These are phyloP conservation scores for Linurgus olivaceus DNA, from an alignment of 2,797 vertebrate genomes.

Conservation along the genomic window DNA sequence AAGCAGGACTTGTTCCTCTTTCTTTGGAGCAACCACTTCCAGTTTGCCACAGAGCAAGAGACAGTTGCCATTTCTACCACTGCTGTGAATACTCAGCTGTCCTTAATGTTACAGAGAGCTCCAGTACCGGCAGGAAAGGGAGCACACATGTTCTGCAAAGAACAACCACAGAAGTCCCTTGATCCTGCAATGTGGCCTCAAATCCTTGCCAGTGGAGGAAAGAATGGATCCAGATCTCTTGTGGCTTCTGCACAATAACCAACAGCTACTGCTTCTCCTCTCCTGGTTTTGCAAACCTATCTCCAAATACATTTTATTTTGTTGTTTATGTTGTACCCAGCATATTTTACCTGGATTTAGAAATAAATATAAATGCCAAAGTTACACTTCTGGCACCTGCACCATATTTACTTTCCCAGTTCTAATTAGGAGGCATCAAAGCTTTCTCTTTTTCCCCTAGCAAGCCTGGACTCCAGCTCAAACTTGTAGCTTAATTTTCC, in stretches of 20 bases:
- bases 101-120: not conserved
- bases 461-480: not conserved
- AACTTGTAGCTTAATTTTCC: conserved; percentile 10
- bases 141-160: not conserved
- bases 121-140: not conserved
- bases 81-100: not conserved
- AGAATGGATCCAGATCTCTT: not conserved
- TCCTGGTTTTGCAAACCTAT: not conserved
- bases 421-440: conserved; percentile 15
- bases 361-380: not conserved
- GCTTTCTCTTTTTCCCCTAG: not conserved
- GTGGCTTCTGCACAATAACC: not conserved
- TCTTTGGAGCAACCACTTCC: not conserved
- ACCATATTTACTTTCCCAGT: not conserved
- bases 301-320: not conserved
- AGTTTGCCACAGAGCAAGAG: not conserved
- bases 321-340: not conserved
- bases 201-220: not conserved
- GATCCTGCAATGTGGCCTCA: not conserved
- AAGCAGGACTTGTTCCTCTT: not conserved
- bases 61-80: not conserved
- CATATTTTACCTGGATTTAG: not conserved
- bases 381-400: not conserved
- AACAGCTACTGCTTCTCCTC: not conserved
- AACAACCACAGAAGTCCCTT: not conserved